phyloP scores from a whole-genome alignment of 2,888 invertebrate species.

The Buathra laborator region DNA sequence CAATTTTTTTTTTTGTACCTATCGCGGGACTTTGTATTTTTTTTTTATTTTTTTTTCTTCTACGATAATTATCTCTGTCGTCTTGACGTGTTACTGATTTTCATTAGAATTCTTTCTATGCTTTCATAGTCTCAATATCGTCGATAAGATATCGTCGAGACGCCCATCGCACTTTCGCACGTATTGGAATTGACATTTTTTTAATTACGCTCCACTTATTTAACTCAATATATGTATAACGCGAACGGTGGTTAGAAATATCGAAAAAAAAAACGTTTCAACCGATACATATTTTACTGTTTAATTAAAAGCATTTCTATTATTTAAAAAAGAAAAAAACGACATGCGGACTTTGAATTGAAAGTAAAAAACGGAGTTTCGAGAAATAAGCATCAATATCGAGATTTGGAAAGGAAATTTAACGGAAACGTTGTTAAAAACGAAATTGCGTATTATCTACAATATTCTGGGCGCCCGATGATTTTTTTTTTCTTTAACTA shows the following conservation, averaged over 20 bases:
- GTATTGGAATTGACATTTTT: background rate
- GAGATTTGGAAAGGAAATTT: too few species aligned
- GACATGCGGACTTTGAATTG: too few species aligned
- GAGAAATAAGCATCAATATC: too few species aligned
- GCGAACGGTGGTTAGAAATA: background rate
- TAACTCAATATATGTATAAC: background rate
- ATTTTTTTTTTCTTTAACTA: constrained; percentile 1
- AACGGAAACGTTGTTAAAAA: background rate
- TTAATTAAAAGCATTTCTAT: background rate
- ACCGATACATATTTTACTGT: background rate
- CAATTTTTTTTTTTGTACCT: constrained; percentile 40
- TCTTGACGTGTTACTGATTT: background rate
- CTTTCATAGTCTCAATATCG: background rate
- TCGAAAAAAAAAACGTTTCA: background rate
- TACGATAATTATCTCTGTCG: constrained; percentile 33
- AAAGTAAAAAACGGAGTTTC: too few species aligned
- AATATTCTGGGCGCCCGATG: background rate
- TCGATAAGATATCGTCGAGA: background rate
- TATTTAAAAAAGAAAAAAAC: too few species aligned
- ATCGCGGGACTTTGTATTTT: constrained; percentile 13
- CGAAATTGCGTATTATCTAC: background rate
- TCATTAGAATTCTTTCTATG: background rate
- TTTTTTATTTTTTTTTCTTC: background rate
- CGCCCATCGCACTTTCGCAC: background rate
- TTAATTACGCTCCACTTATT: background rate